Percentiles rank a stretch among this genome's conserved stretches.
These are phyloP conservation scores for Diacarnus erythraeanus DNA, from an alignment of 37 sponge, comb jelly and placozoan species.

Conservation along the genomic window DNA sequence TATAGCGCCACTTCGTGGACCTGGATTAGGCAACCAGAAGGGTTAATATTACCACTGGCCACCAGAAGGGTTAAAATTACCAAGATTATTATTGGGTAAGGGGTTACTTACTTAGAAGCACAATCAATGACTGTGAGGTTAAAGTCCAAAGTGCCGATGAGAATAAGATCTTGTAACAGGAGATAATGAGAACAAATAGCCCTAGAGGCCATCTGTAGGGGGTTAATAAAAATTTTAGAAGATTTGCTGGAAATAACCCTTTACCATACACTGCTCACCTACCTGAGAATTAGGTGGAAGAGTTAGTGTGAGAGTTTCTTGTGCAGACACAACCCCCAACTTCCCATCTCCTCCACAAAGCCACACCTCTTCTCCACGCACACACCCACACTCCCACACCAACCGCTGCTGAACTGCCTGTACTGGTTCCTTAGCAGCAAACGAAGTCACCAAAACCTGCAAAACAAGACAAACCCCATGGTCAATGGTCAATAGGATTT, in stretches of 20 bases:
- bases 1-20: constrained; percentile 51
- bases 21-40: not conserved
- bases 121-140: constrained; percentile 34
- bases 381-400: constrained; percentile 71
- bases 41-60: not conserved
- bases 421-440: not conserved
- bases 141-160: constrained; percentile 74
- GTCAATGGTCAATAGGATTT: too few species aligned
- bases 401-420: constrained; percentile 2
- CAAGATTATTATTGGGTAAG: too few species aligned
- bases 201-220: constrained; percentile 6
- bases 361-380: constrained; percentile 50
- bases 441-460: not conserved
- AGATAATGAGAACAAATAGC: constrained; percentile 34
- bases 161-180: not conserved
- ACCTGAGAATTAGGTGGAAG: not conserved
- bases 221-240: not conserved
- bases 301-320: not conserved
- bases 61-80: too few species aligned
- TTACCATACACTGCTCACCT: too few species aligned
- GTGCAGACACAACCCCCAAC: not conserved
- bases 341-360: constrained; percentile 44
- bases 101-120: constrained; percentile 20
- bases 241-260: not conserved
- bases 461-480: too few species aligned